phyloP scores from a whole-genome alignment of 2,797 vertebrate species.

The Enteromius viviparus region DNA sequence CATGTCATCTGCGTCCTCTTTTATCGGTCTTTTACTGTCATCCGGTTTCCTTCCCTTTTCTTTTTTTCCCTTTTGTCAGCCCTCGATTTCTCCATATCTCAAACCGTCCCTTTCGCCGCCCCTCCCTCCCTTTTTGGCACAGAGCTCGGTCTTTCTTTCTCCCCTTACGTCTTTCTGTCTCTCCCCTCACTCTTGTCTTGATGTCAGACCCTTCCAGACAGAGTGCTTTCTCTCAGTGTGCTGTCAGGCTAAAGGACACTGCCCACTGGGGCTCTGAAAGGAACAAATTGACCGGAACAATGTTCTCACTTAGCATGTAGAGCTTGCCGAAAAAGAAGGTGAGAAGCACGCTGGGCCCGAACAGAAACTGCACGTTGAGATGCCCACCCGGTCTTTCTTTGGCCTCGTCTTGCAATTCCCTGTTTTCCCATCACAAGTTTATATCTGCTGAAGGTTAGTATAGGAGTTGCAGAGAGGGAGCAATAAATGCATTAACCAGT shows the following conservation, averaged over 20 bases:
- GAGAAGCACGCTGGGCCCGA: slow-evolving; percentile 39
- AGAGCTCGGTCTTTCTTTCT: slow-evolving; percentile 39
- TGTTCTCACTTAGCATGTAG: slow-evolving; percentile 83
- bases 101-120: neutral
- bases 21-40: slow-evolving; percentile 55
- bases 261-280: slow-evolving; percentile 81
- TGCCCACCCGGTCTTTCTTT: slow-evolving; percentile 11
- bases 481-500: slow-evolving; percentile 68
- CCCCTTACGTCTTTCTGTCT: slow-evolving; percentile 46
- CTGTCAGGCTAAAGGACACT: slow-evolving; percentile 75
- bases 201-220: slow-evolving; percentile 76
- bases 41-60: slow-evolving; percentile 41
- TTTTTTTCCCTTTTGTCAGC: slow-evolving; percentile 21
- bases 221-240: slow-evolving; percentile 76
- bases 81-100: slow-evolving; percentile 34
- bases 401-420: neutral
- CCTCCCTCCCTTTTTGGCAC: slow-evolving; percentile 38
- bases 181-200: slow-evolving; percentile 57
- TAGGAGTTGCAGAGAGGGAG: slow-evolving; percentile 64
- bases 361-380: slow-evolving; percentile 20
- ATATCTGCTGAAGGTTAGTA: slow-evolving; percentile 26
- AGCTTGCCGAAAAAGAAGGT: slow-evolving; percentile 75
- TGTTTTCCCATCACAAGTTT: slow-evolving; percentile 16
- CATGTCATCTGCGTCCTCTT: slow-evolving; percentile 47
- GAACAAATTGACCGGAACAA: slow-evolving; percentile 84